Percentiles rank a stretch among this genome's conserved stretches.
These are phyloP conservation scores for Peromyscus aztecus DNA, from an alignment of 2,797 vertebrate genomes.

Conservation along the genomic window DNA sequence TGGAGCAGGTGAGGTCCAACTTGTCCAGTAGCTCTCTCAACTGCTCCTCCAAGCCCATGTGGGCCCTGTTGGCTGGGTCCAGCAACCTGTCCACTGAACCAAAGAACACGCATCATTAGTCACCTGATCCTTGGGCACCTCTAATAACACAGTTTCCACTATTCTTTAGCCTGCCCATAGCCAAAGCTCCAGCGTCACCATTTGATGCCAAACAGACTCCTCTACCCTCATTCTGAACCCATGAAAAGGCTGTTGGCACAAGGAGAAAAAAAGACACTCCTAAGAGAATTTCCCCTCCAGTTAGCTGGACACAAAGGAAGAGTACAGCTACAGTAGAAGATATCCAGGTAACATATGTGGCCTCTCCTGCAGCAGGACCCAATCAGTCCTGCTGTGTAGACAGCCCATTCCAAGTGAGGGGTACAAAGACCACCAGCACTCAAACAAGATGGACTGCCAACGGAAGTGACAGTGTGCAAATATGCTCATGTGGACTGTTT, in stretches of 20 bases:
- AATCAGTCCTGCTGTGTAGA: no score
- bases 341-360: no score
- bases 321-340: not conserved
- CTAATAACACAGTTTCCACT: not conserved
- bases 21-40: slow-evolving; percentile 96
- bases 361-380: not conserved
- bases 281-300: not conserved
- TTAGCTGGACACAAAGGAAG: not conserved
- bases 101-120: slow-evolving; percentile 54
- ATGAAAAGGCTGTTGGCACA: not conserved
- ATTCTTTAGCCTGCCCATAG: not conserved
- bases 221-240: not conserved
- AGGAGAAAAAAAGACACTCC: not conserved
- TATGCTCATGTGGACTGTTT: accelerated
- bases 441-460: no score
- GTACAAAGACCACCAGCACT: not conserved
- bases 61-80: slow-evolving; percentile 92
- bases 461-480: not conserved
- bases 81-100: slow-evolving; percentile 95
- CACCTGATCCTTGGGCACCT: not conserved
- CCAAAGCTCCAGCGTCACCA: not conserved
- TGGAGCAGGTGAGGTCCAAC: slow-evolving; percentile 95
- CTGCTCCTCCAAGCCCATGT: slow-evolving; percentile 94
- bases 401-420: no score
- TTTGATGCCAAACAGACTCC: not conserved